These are phyloP conservation scores for Hafferia zeledoni DNA, from an alignment of 2,797 vertebrate species.

Conservation along the genomic window DNA sequence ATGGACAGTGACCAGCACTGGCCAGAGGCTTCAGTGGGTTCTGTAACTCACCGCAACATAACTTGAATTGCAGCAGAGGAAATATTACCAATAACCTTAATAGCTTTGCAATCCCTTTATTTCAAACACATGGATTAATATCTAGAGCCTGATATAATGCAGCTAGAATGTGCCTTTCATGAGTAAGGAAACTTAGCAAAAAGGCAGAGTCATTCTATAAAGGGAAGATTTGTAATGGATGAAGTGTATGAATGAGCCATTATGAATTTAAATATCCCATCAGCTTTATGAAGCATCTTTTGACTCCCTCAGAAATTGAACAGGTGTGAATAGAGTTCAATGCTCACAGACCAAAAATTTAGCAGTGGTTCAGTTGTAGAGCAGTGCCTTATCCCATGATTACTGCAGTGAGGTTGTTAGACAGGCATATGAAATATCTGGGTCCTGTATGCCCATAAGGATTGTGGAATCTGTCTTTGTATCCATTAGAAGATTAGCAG, in stretches of 20 bases:
- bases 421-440: neutral
- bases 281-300: neutral
- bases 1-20: neutral
- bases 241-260: neutral
- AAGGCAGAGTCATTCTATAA: neutral
- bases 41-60: neutral
- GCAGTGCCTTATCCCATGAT: neutral
- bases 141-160: neutral
- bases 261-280: neutral
- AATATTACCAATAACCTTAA: neutral
- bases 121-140: neutral
- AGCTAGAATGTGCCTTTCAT: neutral
- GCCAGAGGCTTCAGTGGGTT: neutral
- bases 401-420: neutral
- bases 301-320: neutral
- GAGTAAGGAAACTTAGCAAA: neutral
- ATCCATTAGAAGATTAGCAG: neutral
- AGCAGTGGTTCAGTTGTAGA: neutral
- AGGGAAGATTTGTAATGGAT: neutral
- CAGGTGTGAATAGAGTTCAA: neutral
- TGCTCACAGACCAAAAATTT: neutral
- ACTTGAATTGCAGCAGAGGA: neutral
- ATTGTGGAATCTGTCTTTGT: neutral
- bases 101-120: neutral
- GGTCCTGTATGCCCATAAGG: neutral